These are phyloP conservation scores for Iphiclides podalirius DNA, from an alignment of 2,888 invertebrate species.

Conservation along the genomic window DNA sequence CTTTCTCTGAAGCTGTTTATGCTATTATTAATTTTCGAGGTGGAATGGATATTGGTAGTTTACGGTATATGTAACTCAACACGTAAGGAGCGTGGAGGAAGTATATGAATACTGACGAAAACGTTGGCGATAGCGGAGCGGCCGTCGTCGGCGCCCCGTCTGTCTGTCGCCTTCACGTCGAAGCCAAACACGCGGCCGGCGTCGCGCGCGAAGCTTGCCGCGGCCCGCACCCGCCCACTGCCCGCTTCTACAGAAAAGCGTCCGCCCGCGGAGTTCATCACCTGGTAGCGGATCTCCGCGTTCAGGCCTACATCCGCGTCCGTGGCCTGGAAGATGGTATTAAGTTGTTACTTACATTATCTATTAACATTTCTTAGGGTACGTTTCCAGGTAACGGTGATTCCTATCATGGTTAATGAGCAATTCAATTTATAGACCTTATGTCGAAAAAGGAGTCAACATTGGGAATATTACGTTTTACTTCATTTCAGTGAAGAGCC, in stretches of 20 bases:
- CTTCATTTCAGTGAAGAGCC: no score
- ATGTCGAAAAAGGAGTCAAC: no score
- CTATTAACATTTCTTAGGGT: not conserved
- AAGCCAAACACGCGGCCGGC: conserved; percentile 90
- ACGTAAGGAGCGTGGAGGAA: no score
- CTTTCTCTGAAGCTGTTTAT: no score
- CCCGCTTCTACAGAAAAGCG: conserved; percentile 89
- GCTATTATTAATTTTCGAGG: no score
- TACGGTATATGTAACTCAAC: no score
- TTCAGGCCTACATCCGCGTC: conserved; percentile 89
- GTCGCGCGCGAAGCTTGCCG: conserved; percentile 84
- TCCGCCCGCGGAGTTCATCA: conserved; percentile 87
- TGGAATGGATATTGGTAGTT: no score
- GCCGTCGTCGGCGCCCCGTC: conserved; percentile 89
- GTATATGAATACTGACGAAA: conserved; percentile 88
- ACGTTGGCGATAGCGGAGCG: conserved; percentile 91
- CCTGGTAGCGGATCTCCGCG: conserved; percentile 89
- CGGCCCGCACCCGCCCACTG: conserved; percentile 87
- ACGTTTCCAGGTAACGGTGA: no score
- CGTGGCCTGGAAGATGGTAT: conserved; percentile 80
- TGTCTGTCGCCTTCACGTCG: conserved; percentile 93
- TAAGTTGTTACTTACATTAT: no score
- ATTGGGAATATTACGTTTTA: no score
- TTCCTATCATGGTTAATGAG: no score
- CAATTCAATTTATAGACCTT: no score